These are phyloP conservation scores for Siphamia tubifer DNA, from an alignment of 2,113 vertebrate genomes.

Conservation along the genomic window DNA sequence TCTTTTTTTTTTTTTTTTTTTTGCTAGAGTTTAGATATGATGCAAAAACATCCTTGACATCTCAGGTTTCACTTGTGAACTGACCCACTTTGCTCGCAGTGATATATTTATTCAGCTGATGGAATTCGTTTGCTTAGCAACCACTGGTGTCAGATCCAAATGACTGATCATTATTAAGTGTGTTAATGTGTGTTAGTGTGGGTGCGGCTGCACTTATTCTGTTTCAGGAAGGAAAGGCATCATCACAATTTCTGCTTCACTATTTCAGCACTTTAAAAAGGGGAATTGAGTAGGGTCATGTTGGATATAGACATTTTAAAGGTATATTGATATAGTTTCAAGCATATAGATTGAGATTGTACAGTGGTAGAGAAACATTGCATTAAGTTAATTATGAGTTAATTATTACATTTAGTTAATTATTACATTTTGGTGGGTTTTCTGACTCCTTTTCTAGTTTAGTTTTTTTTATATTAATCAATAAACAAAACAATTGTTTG, in stretches of 20 bases:
- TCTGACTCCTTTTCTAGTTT: too few relatives aligned
- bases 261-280: not conserved
- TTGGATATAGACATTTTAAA: too few relatives aligned
- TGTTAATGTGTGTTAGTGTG: not conserved
- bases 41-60: conserved; percentile 2
- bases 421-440: too few relatives aligned
- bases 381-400: too few relatives aligned
- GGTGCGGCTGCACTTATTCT: not conserved
- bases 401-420: too few relatives aligned
- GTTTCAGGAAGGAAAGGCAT: not conserved
- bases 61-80: not conserved
- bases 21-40: too few relatives aligned
- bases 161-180: not conserved
- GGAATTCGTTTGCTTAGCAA: conserved; percentile 3
- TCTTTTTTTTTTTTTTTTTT: not conserved
- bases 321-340: too few relatives aligned
- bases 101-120: conserved; percentile 9
- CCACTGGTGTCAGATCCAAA: conserved; percentile 9
- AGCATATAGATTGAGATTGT: too few relatives aligned
- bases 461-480: too few relatives aligned
- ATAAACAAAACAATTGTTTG: too few relatives aligned
- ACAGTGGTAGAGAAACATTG: too few relatives aligned
- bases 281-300: too few relatives aligned
- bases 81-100: not conserved
- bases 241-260: conserved; percentile 12